Conservation (phyloP, 2,797 vertebrate genomes). For the Carapus acus region DNA sequence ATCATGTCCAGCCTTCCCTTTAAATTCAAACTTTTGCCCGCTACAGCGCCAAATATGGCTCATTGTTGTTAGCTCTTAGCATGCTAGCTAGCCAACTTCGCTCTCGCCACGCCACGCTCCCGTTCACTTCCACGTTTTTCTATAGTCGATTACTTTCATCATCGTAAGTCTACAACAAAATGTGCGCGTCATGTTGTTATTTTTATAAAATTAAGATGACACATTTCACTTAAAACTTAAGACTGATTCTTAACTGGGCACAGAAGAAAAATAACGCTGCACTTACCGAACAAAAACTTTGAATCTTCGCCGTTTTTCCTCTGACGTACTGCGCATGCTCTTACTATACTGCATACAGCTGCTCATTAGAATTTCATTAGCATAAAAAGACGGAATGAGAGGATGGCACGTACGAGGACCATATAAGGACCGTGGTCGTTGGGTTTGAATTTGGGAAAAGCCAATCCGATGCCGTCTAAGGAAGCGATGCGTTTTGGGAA, state of each 20-base stretch:
- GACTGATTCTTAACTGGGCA: background rate
- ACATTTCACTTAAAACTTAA: background rate
- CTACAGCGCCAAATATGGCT: constrained; percentile 72
- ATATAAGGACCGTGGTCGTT: constrained; percentile 68
- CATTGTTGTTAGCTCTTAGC: constrained; percentile 76
- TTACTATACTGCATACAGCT: constrained; percentile 73
- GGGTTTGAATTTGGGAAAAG: constrained; percentile 61
- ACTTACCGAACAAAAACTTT: constrained; percentile 77
- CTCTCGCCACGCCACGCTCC: constrained; percentile 75
- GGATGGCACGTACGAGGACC: constrained; percentile 48
- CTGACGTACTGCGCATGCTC: constrained; percentile 72
- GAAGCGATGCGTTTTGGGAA: constrained; percentile 59
- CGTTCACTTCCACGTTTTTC: constrained; percentile 67
- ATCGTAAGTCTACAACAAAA: constrained; percentile 29
- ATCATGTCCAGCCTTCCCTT: constrained; percentile 22
- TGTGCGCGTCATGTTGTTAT: constrained; percentile 20
- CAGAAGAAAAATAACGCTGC: constrained; percentile 38
- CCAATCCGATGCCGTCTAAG: constrained; percentile 57
- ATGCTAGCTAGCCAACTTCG: constrained; percentile 57
- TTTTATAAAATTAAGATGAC: background rate
- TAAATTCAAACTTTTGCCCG: constrained; percentile 64
- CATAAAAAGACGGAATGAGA: constrained; percentile 70
- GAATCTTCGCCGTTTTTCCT: constrained; percentile 71
- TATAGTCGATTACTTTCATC: constrained; percentile 62
- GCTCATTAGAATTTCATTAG: constrained; percentile 67